Base-by-base conservation (phyloP, 2,797 vertebrate species). In the Crocidura indochinensis region DNA sequence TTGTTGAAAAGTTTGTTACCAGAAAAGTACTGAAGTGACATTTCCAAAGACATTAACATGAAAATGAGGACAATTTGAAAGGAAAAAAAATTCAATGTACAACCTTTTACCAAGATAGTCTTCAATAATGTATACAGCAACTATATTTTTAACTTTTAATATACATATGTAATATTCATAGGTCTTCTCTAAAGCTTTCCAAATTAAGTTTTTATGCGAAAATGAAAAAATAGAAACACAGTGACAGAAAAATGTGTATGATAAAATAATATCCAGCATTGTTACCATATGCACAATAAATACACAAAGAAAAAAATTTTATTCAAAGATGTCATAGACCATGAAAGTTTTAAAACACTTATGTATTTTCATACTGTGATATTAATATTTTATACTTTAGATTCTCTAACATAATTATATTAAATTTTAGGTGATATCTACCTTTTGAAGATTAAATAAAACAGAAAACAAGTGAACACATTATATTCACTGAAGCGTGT, bases 11-110 rank as follows among this genome's bases (percentile, higher is more conserved):
- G 97, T 98, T 96, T 93, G 79, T 97, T 97, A 97, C 78, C 90
- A 93, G 87, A 95, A 95, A 98, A 97, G 95, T 98, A 98, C 96
- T 95, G 97, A 98, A 98, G 94, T 97, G 96, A 95, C 96, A 96
- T 98, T 98, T 97, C 97, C 97, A 97, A 97, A 96, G 81, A 97
- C 96, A 98, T 98, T 98, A 98, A 97, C 78, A 96, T 96, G 89
- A 97, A 97, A 97, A 97, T 56, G 5, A 98, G 93, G 88, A 95
- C 85, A 96, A 97, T 93, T 93, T 96, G 93, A 97, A 98, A 84
- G 96, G 93, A 96, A 97, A 96, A 62, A 96, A 85, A 97, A 96
- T 95, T 97, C 81, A 97, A 17, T 82, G 79, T 95, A 51, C 75
- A 97, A 88, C 83, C 84, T 84, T 96, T 97, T 97, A 92, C 64